These are phyloP conservation scores for Trichogramma pretiosum DNA, from an alignment of 1,140 invertebrate genomes.

Conservation along the genomic window DNA sequence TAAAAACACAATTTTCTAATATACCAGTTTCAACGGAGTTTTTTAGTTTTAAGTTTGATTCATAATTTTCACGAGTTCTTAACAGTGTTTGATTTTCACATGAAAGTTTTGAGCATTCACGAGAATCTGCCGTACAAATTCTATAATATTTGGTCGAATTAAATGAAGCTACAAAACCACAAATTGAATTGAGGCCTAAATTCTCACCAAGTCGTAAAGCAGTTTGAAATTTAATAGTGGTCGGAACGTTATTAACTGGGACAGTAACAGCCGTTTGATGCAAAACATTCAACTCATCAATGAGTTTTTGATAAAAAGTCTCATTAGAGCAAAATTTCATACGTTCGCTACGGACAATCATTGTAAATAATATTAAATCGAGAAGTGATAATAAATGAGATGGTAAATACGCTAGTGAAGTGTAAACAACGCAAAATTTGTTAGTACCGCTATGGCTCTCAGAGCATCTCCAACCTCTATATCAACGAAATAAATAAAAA, in stretches of 20 bases:
- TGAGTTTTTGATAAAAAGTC: conserved; percentile 10
- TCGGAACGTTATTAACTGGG: conserved; percentile 8
- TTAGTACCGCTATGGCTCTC: too few relatives aligned
- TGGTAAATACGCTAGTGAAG: conserved; percentile 13
- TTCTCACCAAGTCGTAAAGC: conserved; percentile 20
- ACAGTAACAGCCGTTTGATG: conserved; percentile 9
- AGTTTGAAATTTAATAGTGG: conserved; percentile 18
- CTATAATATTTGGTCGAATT: conserved; percentile 15
- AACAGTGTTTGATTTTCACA: conserved; percentile 12
- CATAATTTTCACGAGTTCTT: conserved; percentile 14
- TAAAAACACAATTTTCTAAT: conserved; percentile 33
- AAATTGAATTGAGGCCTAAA: conserved; percentile 18
- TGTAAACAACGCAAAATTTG: too few relatives aligned
- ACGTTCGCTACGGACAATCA: conserved; percentile 7
- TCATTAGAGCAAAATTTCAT: conserved; percentile 8
- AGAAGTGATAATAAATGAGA: conserved; percentile 3
- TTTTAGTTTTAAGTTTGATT: conserved; percentile 7
- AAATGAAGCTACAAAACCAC: conserved; percentile 18
- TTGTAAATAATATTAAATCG: conserved; percentile 12
- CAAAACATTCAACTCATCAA: conserved; percentile 18
- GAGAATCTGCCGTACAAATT: conserved; percentile 15
- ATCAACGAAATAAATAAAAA: too few relatives aligned
- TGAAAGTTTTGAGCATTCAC: conserved; percentile 11
- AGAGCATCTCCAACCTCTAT: too few relatives aligned
- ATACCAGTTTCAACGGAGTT: conserved; percentile 22